Evolutionary conservation across 2,888 invertebrate genomes (phyloP).

Genomic region (Beris chalybata): DNA sequence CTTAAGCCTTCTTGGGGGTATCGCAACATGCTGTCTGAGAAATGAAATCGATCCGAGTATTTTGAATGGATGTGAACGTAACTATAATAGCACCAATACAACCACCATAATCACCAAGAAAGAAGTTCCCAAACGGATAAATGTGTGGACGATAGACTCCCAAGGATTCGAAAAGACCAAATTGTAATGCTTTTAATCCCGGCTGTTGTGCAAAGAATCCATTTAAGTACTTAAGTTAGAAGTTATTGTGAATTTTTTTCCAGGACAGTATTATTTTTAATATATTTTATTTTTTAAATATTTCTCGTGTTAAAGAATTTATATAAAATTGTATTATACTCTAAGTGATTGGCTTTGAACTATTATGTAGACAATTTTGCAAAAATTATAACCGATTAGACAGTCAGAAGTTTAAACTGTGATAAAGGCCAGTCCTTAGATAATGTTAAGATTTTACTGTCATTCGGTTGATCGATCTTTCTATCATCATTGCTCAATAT

Average conservation of each 20-base stretch:
- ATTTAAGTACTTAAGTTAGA: slow-evolving; percentile 4
- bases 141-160: slow-evolving; percentile 18
- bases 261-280: background rate
- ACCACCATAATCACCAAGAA: background rate
- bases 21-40: slow-evolving; percentile 49
- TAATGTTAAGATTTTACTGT: no score
- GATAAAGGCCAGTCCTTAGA: no score
- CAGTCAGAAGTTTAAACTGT: no score
- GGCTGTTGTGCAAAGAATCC: background rate
- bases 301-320: no score
- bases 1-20: slow-evolving; percentile 51
- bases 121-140: background rate
- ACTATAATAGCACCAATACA: background rate
- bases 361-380: no score
- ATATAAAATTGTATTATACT: no score
- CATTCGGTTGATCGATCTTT: no score
- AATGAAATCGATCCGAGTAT: slow-evolving; percentile 39
- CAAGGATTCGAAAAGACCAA: slow-evolving; percentile 6
- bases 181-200: slow-evolving; percentile 3
- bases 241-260: background rate
- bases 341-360: no score
- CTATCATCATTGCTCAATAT: no score
- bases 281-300: no score
- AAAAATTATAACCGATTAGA: no score
- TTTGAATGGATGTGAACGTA: background rate